Evolutionary conservation across 1,140 invertebrate species (phyloP), one percentile per base, ranked within the genome.

Genomic region (Drosophila leontia): DNA sequence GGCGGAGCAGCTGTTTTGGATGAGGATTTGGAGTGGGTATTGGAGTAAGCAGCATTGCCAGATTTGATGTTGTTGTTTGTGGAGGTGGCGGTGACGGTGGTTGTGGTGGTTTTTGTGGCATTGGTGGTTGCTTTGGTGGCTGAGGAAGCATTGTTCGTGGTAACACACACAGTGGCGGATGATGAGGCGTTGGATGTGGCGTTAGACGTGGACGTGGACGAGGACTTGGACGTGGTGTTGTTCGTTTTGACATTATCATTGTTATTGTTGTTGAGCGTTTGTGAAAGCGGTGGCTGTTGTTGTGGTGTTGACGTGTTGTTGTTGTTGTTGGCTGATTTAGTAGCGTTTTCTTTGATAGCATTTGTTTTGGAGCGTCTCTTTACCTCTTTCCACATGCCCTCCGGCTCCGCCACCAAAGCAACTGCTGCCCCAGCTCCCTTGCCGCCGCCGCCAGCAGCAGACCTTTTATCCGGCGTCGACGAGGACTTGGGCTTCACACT

Each of bases 331-430:
- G 81, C 58, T 62, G 85, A 86, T 91, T 91, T 92, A 92, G 84
- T 92, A 92, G 78, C 83, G 58, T 88, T 87, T 88, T 92, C 91
- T 92, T 92, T 92, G 82, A 92, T 81, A 92, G 91, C 91, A 79
- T 92, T 91, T 82, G 87, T 84, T 88, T 94, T 94, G 32, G 94
- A 93, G 63, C 94, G 94, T 64, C 94, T 93, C 81, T 94, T 94
- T 86, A 95, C 94, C 94, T 95, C 91, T 88, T 92, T 92, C 92
- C 92, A 93, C 67, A 92, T 82, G 80, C 88, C 91, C 67, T 92
- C 91, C 61, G 82, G 86, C 87, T 91, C 85, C 61, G 81, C 81
- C 75, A 90, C 86, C 85, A 90, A 90, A 81, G 85, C 85, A 81
- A 51, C 83, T 63, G 71, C 68, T 44, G 65, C 80, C 55, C 68